Evolutionary conservation across 1,140 invertebrate species (phyloP), one percentile per base, ranked within the genome.

Genomic region (Alviniconcha marisindica): DNA sequence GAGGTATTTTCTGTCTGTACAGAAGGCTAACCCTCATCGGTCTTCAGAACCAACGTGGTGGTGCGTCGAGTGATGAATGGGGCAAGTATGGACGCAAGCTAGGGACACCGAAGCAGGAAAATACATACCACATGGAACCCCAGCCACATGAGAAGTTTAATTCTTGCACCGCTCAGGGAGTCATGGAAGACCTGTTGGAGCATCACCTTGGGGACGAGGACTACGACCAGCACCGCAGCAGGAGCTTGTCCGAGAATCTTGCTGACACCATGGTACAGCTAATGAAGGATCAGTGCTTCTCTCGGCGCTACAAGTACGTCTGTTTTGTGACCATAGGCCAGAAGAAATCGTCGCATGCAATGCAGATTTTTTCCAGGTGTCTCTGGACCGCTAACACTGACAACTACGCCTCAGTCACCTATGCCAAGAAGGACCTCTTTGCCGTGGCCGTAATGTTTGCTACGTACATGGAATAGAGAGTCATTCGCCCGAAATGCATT

Each of bases 381-480:
- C 73, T 92, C 18, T 92, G 91, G 91, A 89, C 90, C 82, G 87
- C 85, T 33, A 88, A 90, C 38, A 89, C 88, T 1, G 91, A 92
- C 85, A 91, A 87, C 86, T 91, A 83, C 79, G 91, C 91, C 5
- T 86, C 88, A 60, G 88, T 87, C 38, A 82, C 84, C 2, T 92
- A 84, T 81, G 84, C 87, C 54, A 89, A 89, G 40, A 88, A 85
- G 28, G 84, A 89, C 63, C 40, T 92, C 40, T 90, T 90, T 86
- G 91, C 90, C 14, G 87, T 91, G 21, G 92, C 90, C 36, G 89
- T 89, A 24, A 84, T 93, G 40, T 93, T 88, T 83, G 91, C 89
- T 28, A 85, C 88, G 12, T 93, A 92, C 73, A 90, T 89, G 84
- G 92, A 92, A 82, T 93, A 88, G 56, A 60, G 7, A 24, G 5